phyloP scores from a whole-genome alignment of 2,888 invertebrate genomes.

The Spisula solida region DNA sequence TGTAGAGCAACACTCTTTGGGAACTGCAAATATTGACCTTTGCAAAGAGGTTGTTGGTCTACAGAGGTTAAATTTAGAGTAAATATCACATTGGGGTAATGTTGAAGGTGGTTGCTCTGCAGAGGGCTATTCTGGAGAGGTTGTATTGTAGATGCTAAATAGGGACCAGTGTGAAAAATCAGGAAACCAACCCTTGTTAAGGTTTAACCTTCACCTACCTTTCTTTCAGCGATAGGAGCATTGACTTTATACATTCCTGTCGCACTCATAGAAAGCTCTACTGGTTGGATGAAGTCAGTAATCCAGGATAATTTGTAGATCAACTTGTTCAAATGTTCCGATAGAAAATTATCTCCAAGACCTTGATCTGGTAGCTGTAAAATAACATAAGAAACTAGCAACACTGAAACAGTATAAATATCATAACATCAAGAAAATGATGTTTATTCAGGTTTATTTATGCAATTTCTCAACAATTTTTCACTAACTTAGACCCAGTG shows the following conservation, averaged over 20 bases:
- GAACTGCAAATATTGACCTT: no score
- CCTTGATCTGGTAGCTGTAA: constrained; percentile 70
- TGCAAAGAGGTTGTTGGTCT: no score
- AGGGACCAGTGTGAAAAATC: no score
- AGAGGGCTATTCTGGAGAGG: no score
- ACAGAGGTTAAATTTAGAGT: no score
- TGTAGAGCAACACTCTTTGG: no score
- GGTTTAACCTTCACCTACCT: no score
- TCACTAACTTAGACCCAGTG: background rate
- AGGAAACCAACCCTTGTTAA: no score
- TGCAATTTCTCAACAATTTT: background rate
- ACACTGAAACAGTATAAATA: background rate
- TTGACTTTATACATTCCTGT: constrained; percentile 75
- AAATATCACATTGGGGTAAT: no score
- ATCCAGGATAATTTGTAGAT: constrained; percentile 83
- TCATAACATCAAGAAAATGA: background rate
- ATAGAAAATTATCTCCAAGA: constrained; percentile 75
- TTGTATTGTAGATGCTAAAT: no score
- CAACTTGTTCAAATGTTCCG: constrained; percentile 78
- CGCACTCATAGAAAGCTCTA: constrained; percentile 84
- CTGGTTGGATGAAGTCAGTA: constrained; percentile 83
- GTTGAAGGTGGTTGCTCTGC: no score
- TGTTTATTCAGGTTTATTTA: background rate
- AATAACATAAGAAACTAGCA: background rate
- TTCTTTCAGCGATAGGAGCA: constrained; percentile 79